A percentile compares a stretch with the other conserved stretches of the same genome.
phyloP scores from a whole-genome alignment of 1,140 invertebrate genomes.

The Conopomorpha cramerella region DNA sequence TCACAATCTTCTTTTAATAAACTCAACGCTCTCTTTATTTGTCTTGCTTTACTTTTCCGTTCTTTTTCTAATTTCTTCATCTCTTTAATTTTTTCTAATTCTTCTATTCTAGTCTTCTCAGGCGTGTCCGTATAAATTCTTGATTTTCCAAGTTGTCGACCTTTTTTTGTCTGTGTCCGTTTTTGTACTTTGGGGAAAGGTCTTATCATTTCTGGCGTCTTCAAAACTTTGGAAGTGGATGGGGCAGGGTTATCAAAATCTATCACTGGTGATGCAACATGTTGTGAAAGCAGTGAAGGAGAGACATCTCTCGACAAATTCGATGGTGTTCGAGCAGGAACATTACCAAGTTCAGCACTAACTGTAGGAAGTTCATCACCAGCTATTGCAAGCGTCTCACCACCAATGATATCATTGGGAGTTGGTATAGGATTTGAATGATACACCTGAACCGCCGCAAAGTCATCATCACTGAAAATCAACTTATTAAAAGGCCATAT shows the following conservation, averaged over 20 bases:
- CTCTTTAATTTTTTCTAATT: constrained; percentile 11
- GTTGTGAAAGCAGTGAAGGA: neutral
- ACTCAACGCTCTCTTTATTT: constrained; percentile 14
- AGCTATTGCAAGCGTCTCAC: constrained; percentile 12
- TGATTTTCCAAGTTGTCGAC: constrained; percentile 8
- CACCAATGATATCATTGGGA: constrained; percentile 5
- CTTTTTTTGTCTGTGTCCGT: constrained; percentile 8
- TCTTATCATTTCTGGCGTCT: constrained; percentile 10
- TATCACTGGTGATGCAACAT: neutral
- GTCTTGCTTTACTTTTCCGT: constrained; percentile 12
- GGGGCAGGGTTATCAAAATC: neutral
- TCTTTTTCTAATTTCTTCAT: constrained; percentile 13
- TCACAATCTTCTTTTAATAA: constrained; percentile 6
- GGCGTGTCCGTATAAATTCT: constrained; percentile 8
- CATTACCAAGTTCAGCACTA: neutral
- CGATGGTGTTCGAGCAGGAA: neutral
- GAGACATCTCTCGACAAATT: neutral
- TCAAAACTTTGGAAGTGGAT: constrained; percentile 4
- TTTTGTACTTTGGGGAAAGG: constrained; percentile 8
- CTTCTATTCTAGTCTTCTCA: constrained; percentile 14
- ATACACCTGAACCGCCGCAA: constrained; percentile 9
- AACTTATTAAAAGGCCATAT: constrained; percentile 23
- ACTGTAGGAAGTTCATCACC: neutral
- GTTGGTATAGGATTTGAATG: constrained; percentile 4
- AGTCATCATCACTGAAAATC: constrained; percentile 18